Evolutionary conservation across 2,888 invertebrate genomes (phyloP).

Genomic region (Drosophila merina): DNA sequence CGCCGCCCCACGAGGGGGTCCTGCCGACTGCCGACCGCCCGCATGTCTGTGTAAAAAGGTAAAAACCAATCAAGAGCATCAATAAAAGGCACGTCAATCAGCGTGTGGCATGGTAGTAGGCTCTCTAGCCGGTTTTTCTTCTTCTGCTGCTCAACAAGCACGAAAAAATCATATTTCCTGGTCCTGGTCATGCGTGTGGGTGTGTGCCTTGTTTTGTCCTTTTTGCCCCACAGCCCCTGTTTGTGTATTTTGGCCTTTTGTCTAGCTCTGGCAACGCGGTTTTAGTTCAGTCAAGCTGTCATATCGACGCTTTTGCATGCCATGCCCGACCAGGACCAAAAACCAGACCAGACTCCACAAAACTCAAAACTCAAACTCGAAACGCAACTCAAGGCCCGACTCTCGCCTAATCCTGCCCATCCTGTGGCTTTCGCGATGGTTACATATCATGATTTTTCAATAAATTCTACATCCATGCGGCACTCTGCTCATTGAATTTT

Average conservation of each 20-base stretch:
- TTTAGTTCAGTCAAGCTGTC: constrained; percentile 78
- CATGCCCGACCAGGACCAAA: constrained; percentile 30
- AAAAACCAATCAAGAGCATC: constrained; percentile 84
- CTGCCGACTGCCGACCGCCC: constrained; percentile 32
- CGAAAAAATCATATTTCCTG: constrained; percentile 71
- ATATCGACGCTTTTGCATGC: constrained; percentile 74
- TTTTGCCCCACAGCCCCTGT: constrained; percentile 1
- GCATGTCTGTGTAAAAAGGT: constrained; percentile 74
- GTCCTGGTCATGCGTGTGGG: constrained; percentile 41
- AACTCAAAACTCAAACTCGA: background rate
- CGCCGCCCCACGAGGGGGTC: too few relatives aligned
- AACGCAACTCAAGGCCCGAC: constrained; percentile 6
- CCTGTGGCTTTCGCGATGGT: constrained; percentile 48
- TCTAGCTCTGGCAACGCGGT: constrained; percentile 67
- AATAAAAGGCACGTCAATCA: constrained; percentile 84
- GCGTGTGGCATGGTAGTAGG: constrained; percentile 59
- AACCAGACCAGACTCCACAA: constrained; percentile 1
- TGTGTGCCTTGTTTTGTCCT: constrained; percentile 23
- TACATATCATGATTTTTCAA: constrained; percentile 79
- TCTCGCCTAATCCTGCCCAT: constrained; percentile 3
- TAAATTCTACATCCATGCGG: constrained; percentile 69
- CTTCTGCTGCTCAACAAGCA: constrained; percentile 56
- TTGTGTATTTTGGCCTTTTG: constrained; percentile 57
- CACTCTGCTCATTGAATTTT: constrained; percentile 76
- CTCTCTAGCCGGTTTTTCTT: constrained; percentile 26